A percentile compares a stretch with the other conserved stretches of the same genome.
Evolutionary conservation across 2,888 invertebrate species (phyloP).

Genomic region (Andrena praecox): DNA sequence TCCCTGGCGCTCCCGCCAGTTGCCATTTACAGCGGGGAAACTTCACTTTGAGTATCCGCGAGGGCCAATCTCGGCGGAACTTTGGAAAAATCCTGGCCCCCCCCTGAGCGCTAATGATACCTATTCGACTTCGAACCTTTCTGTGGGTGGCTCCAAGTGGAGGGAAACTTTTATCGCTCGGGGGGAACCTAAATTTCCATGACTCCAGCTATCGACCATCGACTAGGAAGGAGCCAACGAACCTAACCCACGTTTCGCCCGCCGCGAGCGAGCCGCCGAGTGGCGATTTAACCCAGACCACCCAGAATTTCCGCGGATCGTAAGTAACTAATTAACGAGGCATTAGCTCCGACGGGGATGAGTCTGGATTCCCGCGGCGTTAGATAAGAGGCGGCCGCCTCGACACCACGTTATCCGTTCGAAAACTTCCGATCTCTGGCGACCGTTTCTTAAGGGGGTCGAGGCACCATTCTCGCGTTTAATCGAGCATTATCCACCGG

Average conservation of each 20-base stretch:
- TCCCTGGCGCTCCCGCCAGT: neutral
- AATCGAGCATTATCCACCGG: constrained; percentile 54
- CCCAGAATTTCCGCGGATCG: constrained; percentile 23
- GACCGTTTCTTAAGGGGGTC: constrained; percentile 45
- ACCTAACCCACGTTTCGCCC: constrained; percentile 5
- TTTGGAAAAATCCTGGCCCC: neutral
- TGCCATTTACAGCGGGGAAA: neutral
- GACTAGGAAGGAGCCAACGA: neutral
- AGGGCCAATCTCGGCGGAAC: neutral
- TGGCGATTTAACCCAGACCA: constrained; percentile 2
- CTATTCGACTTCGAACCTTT: neutral
- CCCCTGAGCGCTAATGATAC: neutral
- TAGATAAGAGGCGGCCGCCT: constrained; percentile 41
- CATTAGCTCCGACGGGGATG: constrained; percentile 21
- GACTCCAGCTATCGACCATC: neutral
- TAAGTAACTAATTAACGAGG: constrained; percentile 62
- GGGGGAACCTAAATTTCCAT: too few species aligned
- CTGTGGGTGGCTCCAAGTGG: neutral
- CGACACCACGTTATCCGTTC: constrained; percentile 27
- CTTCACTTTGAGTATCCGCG: neutral
- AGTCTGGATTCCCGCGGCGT: constrained; percentile 21
- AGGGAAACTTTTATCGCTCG: neutral
- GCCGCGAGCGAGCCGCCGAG: constrained; percentile 45
- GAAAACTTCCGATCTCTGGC: constrained; percentile 45
- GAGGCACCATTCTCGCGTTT: constrained; percentile 39